phyloP scores from a whole-genome alignment of 2,797 vertebrate species.

The Paedocypris micromegethes region DNA sequence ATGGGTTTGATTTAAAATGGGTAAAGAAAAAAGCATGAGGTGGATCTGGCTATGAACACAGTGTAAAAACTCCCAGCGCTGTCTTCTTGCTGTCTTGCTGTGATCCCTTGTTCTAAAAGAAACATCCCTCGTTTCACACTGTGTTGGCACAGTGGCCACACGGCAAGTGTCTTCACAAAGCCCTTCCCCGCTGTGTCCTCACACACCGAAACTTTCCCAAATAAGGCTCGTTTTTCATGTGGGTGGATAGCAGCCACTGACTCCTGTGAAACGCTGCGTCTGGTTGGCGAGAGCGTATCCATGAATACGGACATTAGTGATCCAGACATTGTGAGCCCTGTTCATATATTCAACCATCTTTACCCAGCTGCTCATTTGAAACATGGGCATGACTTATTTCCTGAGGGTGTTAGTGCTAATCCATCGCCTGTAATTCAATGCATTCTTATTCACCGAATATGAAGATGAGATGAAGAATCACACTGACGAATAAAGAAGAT shows the following conservation, averaged over 20 bases:
- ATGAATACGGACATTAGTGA: conserved; percentile 23
- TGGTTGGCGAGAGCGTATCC: conserved; percentile 2
- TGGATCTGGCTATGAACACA: too few species aligned
- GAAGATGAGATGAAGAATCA: conserved; percentile 19
- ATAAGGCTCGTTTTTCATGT: conserved; percentile 27
- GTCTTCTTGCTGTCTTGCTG: conserved; percentile 17
- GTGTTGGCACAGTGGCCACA: conserved; percentile 1
- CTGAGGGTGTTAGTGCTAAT: conserved; percentile 50
- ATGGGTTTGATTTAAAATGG: background rate
- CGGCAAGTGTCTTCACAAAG: conserved; percentile 3
- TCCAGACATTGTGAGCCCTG: conserved; percentile 39
- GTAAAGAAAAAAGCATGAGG: too few species aligned
- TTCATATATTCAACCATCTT: conserved; percentile 60
- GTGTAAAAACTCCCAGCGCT: conserved; percentile 7
- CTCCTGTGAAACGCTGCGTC: conserved; percentile 8
- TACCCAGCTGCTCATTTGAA: conserved; percentile 45
- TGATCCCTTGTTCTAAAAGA: conserved; percentile 36
- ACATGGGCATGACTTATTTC: conserved; percentile 51
- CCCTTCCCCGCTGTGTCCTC: conserved; percentile 9
- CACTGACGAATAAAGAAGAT: background rate
- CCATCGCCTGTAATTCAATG: conserved; percentile 38
- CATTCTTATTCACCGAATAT: conserved; percentile 15
- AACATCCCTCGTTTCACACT: conserved; percentile 32
- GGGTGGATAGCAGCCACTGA: conserved; percentile 8
- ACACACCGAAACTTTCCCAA: conserved; percentile 34